A percentile compares a stretch with the other conserved stretches of the same genome.
These are phyloP conservation scores for Cheirogaleus medius DNA, from an alignment of 2,113 vertebrate species.

Conservation along the genomic window DNA sequence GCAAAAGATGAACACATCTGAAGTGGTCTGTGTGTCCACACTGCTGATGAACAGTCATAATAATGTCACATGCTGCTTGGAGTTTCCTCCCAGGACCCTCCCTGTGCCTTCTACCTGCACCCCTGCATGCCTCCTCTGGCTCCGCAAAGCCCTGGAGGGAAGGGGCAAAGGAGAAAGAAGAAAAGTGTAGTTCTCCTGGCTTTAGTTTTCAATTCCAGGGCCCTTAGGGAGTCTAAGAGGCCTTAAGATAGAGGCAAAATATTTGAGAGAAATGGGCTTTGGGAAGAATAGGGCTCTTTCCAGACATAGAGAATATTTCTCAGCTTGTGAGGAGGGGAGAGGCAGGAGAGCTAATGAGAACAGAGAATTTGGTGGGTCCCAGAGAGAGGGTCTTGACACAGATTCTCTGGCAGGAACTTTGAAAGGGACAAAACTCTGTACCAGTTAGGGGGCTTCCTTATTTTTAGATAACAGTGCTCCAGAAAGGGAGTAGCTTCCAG, in stretches of 20 bases:
- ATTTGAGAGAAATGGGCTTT: background rate
- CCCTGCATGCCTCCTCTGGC: background rate
- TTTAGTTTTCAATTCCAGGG: background rate
- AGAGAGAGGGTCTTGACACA: background rate
- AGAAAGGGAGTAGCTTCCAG: background rate
- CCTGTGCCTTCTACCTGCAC: background rate
- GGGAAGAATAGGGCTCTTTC: background rate
- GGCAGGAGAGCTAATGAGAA: background rate
- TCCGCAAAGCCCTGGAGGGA: background rate
- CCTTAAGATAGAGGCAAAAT: background rate
- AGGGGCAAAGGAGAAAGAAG: background rate
- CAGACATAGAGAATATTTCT: background rate
- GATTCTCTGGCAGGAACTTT: background rate
- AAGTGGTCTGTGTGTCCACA: background rate
- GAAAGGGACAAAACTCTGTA: background rate
- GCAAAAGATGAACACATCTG: background rate
- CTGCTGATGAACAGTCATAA: background rate
- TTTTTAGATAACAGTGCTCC: background rate
- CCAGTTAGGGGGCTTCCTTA: background rate
- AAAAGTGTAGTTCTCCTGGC: background rate
- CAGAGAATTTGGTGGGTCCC: background rate
- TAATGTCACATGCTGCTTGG: background rate
- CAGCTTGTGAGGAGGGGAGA: background rate
- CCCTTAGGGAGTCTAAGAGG: background rate
- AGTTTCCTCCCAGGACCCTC: background rate